Evolutionary conservation across 1,140 invertebrate genomes (phyloP), one percentile per base, ranked within the genome.

Genomic region (Battus philenor): DNA sequence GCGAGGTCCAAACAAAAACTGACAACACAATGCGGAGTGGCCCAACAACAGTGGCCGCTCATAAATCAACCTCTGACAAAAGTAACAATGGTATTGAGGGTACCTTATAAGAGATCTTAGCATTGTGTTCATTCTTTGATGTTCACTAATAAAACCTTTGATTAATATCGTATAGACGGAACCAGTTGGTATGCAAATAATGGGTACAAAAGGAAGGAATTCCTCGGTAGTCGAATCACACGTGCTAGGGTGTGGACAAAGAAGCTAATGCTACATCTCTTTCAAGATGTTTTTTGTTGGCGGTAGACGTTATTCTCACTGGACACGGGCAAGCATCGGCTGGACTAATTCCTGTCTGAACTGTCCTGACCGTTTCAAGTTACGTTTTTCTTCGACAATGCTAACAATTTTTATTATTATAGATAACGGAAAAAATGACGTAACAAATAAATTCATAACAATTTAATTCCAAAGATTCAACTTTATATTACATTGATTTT

Each of bases 71-170:
- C 70, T 79, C 80, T 62, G 73, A 84, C 80, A 85, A 85, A 80
- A 81, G 78, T 77, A 76, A 82, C 81, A 82, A 82, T 81, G 65
- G 68, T 77, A 79, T 84, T 82, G 78, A 82, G 80, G 80, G 80
- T 79, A 82, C 81, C 74, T 79, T 80, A 85, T 81, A 82, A 85
- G 78, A 84, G 81, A 85, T 85, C 78, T 82, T 79, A 78, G 73
- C 59, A 76, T 85, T 85, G 78, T 85, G 72, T 67, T 64, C 74
- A 81, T 73, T 82, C 81, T 85, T 82, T 85, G 81, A 85, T 85
- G 76, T 85, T 82, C 78, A 81, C 74, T 85, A 85, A 85, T 85
- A 82, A 85, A 82, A 81, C 78, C 77, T 81, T 82, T 85, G 76
- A 85, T 85, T 81, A 85, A 85, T 82, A 85, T 85, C 78, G 78